These are phyloP conservation scores for Pygocentrus nattereri DNA, from an alignment of 2,797 vertebrate genomes.

Conservation along the genomic window DNA sequence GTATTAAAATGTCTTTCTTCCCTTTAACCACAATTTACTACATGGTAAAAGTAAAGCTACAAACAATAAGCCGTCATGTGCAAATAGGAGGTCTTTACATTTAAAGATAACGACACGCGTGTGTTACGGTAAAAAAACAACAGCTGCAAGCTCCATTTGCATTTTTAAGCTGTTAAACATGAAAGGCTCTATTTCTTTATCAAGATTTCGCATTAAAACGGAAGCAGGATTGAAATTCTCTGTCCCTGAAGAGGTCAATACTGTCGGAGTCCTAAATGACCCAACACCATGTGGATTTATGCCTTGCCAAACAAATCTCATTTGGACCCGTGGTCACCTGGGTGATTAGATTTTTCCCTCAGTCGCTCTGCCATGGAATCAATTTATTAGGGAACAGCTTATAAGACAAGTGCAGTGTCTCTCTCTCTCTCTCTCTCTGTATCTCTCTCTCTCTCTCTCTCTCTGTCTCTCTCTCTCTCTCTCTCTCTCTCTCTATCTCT, in stretches of 20 bases:
- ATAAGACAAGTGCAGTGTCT: background rate
- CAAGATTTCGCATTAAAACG: background rate
- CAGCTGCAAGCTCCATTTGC: too few relatives aligned
- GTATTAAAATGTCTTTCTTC: background rate
- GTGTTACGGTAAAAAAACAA: too few relatives aligned
- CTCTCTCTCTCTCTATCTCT: background rate
- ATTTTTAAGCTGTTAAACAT: too few relatives aligned
- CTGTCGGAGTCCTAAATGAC: constrained; percentile 11
- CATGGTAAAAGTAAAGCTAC: too few relatives aligned
- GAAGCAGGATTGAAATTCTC: constrained; percentile 12
- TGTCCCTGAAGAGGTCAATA: background rate
- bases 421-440: background rate
- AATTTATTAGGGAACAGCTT: background rate
- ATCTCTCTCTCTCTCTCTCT: too few relatives aligned
- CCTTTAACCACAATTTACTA: background rate
- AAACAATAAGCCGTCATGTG: background rate
- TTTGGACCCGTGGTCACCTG: constrained; percentile 62
- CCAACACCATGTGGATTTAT: constrained; percentile 51
- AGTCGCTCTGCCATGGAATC: constrained; percentile 9
- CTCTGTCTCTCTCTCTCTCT: background rate
- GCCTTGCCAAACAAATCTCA: constrained; percentile 47
- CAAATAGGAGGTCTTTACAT: too few relatives aligned
- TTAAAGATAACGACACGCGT: too few relatives aligned
- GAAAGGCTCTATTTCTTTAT: constrained; percentile 18
- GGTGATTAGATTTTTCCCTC: constrained; percentile 63